Conservation (phyloP, 2,797 vertebrate genomes). For the Aphelocoma californica region DNA sequence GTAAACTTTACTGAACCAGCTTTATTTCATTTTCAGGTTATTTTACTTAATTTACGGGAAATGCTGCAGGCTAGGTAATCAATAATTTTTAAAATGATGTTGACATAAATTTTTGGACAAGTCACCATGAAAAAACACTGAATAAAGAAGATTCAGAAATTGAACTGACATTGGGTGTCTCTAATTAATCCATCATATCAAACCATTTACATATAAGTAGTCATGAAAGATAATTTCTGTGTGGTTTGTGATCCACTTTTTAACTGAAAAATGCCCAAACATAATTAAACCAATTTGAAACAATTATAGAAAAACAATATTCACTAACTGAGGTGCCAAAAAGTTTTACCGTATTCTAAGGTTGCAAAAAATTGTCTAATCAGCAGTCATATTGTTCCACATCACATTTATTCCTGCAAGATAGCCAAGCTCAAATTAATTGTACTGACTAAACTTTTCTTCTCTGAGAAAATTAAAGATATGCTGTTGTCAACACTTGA, state of each 20-base stretch:
- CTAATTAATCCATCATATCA: slow-evolving; percentile 30
- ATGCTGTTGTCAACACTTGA: slow-evolving; percentile 85
- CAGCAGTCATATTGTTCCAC: slow-evolving; percentile 71
- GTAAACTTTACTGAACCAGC: background rate
- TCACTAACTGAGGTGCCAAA: slow-evolving; percentile 66
- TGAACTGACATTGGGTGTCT: background rate
- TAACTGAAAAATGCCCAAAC: slow-evolving; percentile 62
- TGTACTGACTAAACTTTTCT: slow-evolving; percentile 82
- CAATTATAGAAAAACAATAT: slow-evolving; percentile 67
- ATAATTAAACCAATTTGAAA: slow-evolving; percentile 72
- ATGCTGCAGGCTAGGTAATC: background rate
- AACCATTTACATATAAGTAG: background rate
- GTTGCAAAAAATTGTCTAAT: slow-evolving; percentile 61
- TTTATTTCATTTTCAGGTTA: slow-evolving; percentile 28
- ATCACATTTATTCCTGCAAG: slow-evolving; percentile 73
- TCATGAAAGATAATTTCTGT: slow-evolving; percentile 55
- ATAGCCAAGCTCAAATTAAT: slow-evolving; percentile 80
- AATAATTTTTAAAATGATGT: background rate
- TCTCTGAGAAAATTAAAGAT: slow-evolving; percentile 83
- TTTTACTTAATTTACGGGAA: slow-evolving; percentile 41
- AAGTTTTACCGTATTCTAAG: slow-evolving; percentile 71
- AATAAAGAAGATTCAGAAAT: slow-evolving; percentile 18
- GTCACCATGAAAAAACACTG: background rate
- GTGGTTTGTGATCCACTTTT: slow-evolving; percentile 56
- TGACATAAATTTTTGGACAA: slow-evolving; percentile 1